Percentiles rank a stretch among this genome's conserved stretches.
Evolutionary conservation across 2,113 vertebrate genomes (phyloP).

Genomic region (Helogale parvula): DNA sequence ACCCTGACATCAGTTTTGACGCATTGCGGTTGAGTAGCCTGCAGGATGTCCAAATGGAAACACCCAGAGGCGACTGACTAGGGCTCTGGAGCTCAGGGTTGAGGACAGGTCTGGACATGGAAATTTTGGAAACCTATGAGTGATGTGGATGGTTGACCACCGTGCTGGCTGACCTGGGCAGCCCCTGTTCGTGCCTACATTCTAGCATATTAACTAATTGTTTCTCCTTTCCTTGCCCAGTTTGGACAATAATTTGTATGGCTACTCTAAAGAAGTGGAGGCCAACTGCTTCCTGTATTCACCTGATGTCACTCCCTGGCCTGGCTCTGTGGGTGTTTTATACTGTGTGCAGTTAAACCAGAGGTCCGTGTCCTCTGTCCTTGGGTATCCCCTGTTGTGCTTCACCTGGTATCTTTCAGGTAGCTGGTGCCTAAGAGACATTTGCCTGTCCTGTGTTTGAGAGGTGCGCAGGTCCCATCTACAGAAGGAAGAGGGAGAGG

Average conservation of each 20-base stretch:
- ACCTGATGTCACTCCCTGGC: not conserved
- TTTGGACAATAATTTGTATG: not conserved
- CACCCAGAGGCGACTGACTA: not conserved
- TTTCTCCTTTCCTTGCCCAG: not conserved
- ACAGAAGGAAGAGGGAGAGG: not conserved
- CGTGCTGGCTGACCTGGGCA: not conserved
- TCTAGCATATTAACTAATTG: not conserved
- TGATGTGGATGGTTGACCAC: not conserved
- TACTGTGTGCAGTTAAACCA: too few species aligned
- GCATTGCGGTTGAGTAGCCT: not conserved
- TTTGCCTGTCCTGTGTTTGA: not conserved
- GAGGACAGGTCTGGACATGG: not conserved
- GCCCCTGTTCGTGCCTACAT: not conserved
- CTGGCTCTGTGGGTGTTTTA: not conserved
- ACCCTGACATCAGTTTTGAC: not conserved
- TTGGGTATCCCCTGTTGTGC: not conserved
- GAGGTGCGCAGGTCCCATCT: not conserved
- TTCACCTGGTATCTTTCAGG: not conserved
- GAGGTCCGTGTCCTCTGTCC: not conserved
- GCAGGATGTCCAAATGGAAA: not conserved
- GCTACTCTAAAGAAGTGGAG: not conserved
- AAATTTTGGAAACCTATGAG: not conserved
- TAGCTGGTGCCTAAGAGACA: not conserved
- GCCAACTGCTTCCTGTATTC: not conserved
- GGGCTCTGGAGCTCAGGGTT: not conserved